Evolutionary conservation across 2,113 vertebrate species (phyloP).

Genomic region (Marmota flaviventris): DNA sequence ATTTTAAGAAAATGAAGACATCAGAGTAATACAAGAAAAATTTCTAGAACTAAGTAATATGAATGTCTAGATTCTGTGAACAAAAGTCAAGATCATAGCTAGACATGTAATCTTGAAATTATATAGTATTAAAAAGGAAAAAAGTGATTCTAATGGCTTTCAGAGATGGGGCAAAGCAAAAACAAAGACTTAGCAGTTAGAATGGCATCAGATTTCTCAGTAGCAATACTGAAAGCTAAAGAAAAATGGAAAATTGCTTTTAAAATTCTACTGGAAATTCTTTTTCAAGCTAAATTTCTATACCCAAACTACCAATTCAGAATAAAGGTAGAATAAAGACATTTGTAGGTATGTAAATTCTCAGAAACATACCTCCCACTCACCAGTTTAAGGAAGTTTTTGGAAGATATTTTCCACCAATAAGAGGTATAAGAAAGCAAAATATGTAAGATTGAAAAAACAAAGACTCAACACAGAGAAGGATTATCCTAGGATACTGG

Average conservation of each 20-base stretch:
- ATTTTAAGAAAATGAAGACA: conserved; percentile 37
- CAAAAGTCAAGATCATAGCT: conserved; percentile 18
- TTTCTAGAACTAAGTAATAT: conserved; percentile 22
- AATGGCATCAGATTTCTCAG: background rate
- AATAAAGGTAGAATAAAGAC: background rate
- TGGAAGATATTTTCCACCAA: conserved; percentile 2
- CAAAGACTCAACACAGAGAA: background rate
- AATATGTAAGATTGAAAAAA: background rate
- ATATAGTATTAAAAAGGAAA: background rate
- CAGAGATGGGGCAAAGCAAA: background rate
- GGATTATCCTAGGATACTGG: background rate
- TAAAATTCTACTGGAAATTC: background rate
- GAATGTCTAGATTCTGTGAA: conserved; percentile 31
- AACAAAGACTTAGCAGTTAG: background rate
- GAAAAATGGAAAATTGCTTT: background rate
- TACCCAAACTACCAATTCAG: background rate
- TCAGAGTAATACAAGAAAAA: conserved; percentile 43
- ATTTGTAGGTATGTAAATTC: background rate
- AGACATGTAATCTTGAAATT: conserved; percentile 8
- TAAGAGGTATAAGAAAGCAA: background rate
- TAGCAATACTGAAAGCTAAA: background rate
- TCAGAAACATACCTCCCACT: background rate
- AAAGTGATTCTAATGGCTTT: background rate
- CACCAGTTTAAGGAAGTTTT: background rate
- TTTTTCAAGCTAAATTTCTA: background rate